phyloP scores from a whole-genome alignment of 2,113 vertebrate genomes.

The Proterorhinus semilunaris region DNA sequence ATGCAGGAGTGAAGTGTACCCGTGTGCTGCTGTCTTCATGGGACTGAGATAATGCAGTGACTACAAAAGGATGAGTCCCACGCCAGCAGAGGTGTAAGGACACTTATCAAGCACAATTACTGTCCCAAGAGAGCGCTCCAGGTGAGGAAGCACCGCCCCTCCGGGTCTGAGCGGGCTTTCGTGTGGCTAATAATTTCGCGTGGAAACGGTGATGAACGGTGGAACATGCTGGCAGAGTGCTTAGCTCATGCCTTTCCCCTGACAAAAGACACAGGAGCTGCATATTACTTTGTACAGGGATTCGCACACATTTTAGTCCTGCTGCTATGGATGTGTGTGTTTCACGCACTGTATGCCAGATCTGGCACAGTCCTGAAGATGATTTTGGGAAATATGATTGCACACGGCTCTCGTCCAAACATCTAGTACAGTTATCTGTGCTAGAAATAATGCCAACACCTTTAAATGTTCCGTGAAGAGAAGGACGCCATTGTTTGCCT shows the following conservation, averaged over 20 bases:
- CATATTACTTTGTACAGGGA: too few relatives aligned
- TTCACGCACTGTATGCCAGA: too few relatives aligned
- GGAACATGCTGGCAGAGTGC: neutral
- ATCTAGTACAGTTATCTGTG: too few relatives aligned
- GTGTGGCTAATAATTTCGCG: conserved; percentile 62
- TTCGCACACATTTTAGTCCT: too few relatives aligned
- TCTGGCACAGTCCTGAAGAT: too few relatives aligned
- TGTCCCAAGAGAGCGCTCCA: conserved; percentile 50
- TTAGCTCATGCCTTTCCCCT: neutral
- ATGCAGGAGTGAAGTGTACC: conserved; percentile 38
- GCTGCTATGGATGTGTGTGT: too few relatives aligned
- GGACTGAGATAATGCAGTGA: conserved; percentile 42
- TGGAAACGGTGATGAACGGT: conserved; percentile 12
- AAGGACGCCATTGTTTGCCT: neutral
- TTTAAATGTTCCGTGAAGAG: too few relatives aligned
- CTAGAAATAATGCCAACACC: too few relatives aligned
- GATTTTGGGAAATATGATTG: too few relatives aligned
- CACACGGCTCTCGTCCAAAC: too few relatives aligned
- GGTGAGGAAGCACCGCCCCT: conserved; percentile 27
- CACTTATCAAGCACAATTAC: conserved; percentile 52
- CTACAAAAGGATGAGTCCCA: conserved; percentile 43
- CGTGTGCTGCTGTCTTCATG: conserved; percentile 33
- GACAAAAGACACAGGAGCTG: too few relatives aligned
- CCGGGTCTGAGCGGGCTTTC: conserved; percentile 47
- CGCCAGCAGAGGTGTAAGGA: conserved; percentile 48